These are phyloP conservation scores for Cryptoprocta ferox DNA, from an alignment of 2,797 vertebrate species.

Conservation along the genomic window DNA sequence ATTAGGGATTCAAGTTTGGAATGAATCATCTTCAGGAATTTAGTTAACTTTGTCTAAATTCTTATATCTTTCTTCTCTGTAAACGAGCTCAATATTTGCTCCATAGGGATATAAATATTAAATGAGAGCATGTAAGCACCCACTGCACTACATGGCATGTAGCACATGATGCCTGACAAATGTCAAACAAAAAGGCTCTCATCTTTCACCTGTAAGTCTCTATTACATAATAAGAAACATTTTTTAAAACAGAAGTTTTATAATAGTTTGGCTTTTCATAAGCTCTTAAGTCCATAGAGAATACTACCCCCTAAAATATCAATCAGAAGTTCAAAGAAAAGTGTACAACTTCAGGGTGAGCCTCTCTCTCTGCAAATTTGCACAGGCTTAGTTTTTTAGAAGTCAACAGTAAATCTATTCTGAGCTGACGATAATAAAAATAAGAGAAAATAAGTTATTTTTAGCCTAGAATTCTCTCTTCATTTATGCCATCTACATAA, in stretches of 20 bases:
- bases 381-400: not conserved
- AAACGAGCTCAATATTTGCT: not conserved
- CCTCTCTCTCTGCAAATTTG: not conserved
- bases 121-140: not conserved
- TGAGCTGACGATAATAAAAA: not conserved
- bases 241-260: not conserved
- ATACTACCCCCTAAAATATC: not conserved
- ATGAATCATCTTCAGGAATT: constrained; percentile 10
- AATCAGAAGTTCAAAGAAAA: constrained; percentile 21
- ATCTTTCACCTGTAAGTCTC: not conserved
- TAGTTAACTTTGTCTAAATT: not conserved
- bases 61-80: not conserved
- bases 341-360: not conserved
- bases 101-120: not conserved
- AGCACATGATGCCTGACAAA: not conserved
- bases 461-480: not conserved
- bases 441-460: constrained; percentile 21
- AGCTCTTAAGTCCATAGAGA: not conserved
- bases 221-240: not conserved
- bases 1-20: constrained; percentile 17
- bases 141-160: not conserved
- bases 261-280: constrained; percentile 7
- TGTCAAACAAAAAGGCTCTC: not conserved
- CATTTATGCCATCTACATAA: constrained; percentile 28
- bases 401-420: not conserved